Evolutionary conservation across 2,797 vertebrate genomes (phyloP), one percentile per base, ranked within the genome.

Genomic region (Lacerta viridis): DNA sequence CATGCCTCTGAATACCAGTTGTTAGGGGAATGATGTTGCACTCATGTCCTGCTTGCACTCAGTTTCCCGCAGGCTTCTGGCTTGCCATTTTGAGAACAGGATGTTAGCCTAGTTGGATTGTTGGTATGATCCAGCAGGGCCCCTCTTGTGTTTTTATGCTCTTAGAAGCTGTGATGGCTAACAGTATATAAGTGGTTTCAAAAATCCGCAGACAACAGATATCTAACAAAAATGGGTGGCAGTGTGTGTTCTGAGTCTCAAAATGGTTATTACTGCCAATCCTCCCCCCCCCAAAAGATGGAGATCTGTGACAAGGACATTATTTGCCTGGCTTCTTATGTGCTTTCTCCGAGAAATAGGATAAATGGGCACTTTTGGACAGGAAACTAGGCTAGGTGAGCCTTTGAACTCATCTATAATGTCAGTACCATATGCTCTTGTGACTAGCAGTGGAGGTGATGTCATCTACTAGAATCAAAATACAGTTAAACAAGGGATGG

Each of bases 361-460:
- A 8, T 50, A 33, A 25, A 59, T 75, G n/a, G 27, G 72, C 8
- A 41, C 7, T 66, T n/a, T 77, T 39, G n/a, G 36, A 77, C 3
- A 43, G 25, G 74, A 46, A 66, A 64, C 17, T 20, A 77, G 18
- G 25, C 50, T 36, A 76, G 72, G 55, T 74, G 46, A 84, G 43
- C 10, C 25, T 46, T 39, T 72, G 29, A 43, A 25, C n/a, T 55
- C 29, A 36, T n/a, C 29, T 33, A 33, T 13, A 55, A n/a, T 64
- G 27, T 15, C 36, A 66, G 36, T 15, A 13, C 25, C 6, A 66
- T 46, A 7, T 5, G 27, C 9, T 41, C 36, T 84, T 55, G 8
- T 50, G 82, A 15, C 8, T 55, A 36, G 33, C 43, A 25, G 43
- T 80, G 39, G 50, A 94, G 79, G 79, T 69, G 43, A 50, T 29